Percentiles rank a stretch among this genome's conserved stretches.
Conservation (phyloP, 2,888 invertebrate genomes). For the Andrena hattorfiana region DNA sequence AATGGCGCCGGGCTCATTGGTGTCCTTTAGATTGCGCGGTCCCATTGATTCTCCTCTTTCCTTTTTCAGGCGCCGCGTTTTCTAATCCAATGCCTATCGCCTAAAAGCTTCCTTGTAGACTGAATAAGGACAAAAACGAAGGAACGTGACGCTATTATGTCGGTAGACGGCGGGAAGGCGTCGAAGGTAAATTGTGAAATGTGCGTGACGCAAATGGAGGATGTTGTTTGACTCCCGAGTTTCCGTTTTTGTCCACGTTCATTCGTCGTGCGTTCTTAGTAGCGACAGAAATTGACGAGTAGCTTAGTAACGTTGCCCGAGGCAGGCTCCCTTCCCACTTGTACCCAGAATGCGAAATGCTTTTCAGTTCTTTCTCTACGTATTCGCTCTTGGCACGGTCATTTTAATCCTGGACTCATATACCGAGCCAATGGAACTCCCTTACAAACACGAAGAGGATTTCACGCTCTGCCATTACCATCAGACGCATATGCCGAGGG, state of each 20-base stretch:
- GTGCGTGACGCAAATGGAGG: conserved; percentile 1
- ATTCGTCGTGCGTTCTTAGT: conserved; percentile 20
- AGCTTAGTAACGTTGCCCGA: not conserved
- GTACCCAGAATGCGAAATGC: conserved; percentile 6
- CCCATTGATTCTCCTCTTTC: conserved; percentile 54
- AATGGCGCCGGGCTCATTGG: not conserved
- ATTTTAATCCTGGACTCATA: conserved; percentile 63
- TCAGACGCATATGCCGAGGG: conserved; percentile 65
- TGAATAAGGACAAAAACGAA: conserved; percentile 69
- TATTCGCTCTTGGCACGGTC: conserved; percentile 58
- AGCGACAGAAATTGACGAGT: not conserved
- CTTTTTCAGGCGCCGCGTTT: conserved; percentile 58
- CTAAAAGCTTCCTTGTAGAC: conserved; percentile 34
- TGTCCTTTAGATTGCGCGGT: not conserved
- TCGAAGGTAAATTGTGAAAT: conserved; percentile 36
- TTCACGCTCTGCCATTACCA: conserved; percentile 35
- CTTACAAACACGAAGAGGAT: not conserved
- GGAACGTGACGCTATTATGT: conserved; percentile 52
- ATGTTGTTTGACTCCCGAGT: conserved; percentile 16
- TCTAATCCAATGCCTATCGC: conserved; percentile 41
- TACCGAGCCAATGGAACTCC: conserved; percentile 4
- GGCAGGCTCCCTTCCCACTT: not conserved
- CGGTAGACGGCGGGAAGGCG: conserved; percentile 31
- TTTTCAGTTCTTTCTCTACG: conserved; percentile 62
- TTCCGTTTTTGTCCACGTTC: conserved; percentile 69